These are phyloP conservation scores for Huso huso DNA, from an alignment of 2,797 vertebrate species.

Conservation along the genomic window DNA sequence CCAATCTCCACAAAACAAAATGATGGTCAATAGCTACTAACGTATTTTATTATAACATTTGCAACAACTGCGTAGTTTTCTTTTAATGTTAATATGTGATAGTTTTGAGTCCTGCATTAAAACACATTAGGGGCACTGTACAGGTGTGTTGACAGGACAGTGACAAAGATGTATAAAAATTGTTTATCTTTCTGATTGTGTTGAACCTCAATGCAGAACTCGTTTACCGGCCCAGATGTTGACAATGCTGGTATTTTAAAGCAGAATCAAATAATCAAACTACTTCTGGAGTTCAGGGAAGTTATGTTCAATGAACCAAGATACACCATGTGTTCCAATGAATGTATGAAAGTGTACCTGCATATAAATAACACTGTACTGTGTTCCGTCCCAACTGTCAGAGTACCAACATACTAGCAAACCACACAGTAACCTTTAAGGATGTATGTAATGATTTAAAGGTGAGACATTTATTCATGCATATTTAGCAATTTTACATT, in stretches of 20 bases:
- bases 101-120: too few relatives aligned
- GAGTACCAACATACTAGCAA: conserved; percentile 38
- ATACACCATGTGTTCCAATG: conserved; percentile 30
- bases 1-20: too few relatives aligned
- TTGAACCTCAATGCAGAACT: too few relatives aligned
- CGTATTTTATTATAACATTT: too few relatives aligned
- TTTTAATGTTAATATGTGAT: too few relatives aligned
- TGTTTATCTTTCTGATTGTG: too few relatives aligned
- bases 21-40: too few relatives aligned
- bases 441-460: conserved; percentile 45
- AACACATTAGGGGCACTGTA: too few relatives aligned
- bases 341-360: conserved; percentile 26
- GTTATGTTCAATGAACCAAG: conserved; percentile 42
- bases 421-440: conserved; percentile 30
- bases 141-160: too few relatives aligned
- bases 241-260: conserved; percentile 27
- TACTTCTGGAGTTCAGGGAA: conserved; percentile 38
- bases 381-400: conserved; percentile 40
- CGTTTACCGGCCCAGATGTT: conserved; percentile 21
- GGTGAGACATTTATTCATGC: not conserved
- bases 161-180: too few relatives aligned
- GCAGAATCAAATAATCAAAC: conserved; percentile 27
- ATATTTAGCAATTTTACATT: too few relatives aligned
- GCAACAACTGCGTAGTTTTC: too few relatives aligned
- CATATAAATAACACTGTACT: conserved; percentile 27